Evolutionary conservation across 2,888 invertebrate species (phyloP).

Genomic region (Julus scandinavius): DNA sequence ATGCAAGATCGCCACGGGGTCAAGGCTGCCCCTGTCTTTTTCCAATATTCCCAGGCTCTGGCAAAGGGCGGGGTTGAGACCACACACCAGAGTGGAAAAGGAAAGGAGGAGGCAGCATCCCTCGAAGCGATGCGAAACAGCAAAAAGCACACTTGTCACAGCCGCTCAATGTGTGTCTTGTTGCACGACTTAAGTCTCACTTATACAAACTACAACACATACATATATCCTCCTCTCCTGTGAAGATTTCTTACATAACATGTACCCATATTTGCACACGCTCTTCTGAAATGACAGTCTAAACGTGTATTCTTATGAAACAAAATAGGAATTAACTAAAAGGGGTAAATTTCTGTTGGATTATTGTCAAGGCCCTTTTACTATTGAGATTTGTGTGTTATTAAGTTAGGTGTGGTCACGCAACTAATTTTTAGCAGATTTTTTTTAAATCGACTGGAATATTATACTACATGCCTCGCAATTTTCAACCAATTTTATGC

Average conservation of each 20-base stretch:
- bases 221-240: background rate
- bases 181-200: constrained; percentile 27
- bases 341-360: too few relatives aligned
- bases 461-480: too few relatives aligned
- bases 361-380: too few relatives aligned
- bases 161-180: background rate
- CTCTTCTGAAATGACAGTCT: background rate
- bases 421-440: too few relatives aligned
- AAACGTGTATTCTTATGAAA: too few relatives aligned
- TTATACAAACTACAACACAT: background rate
- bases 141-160: constrained; percentile 26
- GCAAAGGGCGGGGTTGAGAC: constrained; percentile 23
- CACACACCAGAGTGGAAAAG: constrained; percentile 4
- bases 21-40: constrained; percentile 35
- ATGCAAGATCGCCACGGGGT: constrained; percentile 30
- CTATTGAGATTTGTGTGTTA: too few relatives aligned
- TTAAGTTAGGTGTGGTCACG: too few relatives aligned
- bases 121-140: background rate
- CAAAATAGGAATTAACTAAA: too few relatives aligned
- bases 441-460: too few relatives aligned
- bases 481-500: too few relatives aligned
- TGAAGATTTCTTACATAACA: background rate
- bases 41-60: constrained; percentile 20
- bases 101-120: background rate
- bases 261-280: background rate